Evolutionary conservation across 2,888 invertebrate genomes (phyloP).

Genomic region (Opisthograptis luteolata): DNA sequence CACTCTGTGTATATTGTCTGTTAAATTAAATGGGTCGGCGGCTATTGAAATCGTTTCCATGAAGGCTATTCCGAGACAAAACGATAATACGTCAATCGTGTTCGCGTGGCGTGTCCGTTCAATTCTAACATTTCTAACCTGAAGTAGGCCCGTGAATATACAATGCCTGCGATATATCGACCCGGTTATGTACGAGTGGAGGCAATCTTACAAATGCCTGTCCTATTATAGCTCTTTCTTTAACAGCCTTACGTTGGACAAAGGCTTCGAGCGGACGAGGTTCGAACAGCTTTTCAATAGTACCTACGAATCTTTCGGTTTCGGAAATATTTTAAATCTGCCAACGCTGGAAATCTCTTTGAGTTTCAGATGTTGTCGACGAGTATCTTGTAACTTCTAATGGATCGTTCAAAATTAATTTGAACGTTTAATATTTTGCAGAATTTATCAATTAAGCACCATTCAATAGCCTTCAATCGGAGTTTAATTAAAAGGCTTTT

Average conservation of each 20-base stretch:
- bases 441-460: conserved; percentile 43
- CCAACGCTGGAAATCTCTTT: conserved; percentile 31
- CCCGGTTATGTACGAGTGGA: conserved; percentile 53
- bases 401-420: conserved; percentile 38
- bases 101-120: conserved; percentile 66
- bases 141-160: conserved; percentile 72
- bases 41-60: conserved; percentile 72
- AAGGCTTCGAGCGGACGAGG: conserved; percentile 43
- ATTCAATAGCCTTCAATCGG: conserved; percentile 38
- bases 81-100: conserved; percentile 73
- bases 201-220: conserved; percentile 64
- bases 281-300: conserved; percentile 45
- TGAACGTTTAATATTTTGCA: conserved; percentile 35
- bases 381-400: conserved; percentile 31
- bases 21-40: conserved; percentile 75
- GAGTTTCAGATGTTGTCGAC: conserved; percentile 27
- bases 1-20: conserved; percentile 76
- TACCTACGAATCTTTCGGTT: conserved; percentile 32
- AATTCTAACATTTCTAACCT: conserved; percentile 54
- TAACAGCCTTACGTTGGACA: conserved; percentile 54
- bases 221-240: conserved; percentile 58
- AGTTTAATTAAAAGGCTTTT: conserved; percentile 52
- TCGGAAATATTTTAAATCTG: conserved; percentile 35
- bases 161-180: conserved; percentile 67
- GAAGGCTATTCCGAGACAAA: conserved; percentile 74